A percentile compares a stretch with the other conserved stretches of the same genome.
Evolutionary conservation across 1,140 invertebrate genomes (phyloP).

Genomic region (Platorchestia sp.): DNA sequence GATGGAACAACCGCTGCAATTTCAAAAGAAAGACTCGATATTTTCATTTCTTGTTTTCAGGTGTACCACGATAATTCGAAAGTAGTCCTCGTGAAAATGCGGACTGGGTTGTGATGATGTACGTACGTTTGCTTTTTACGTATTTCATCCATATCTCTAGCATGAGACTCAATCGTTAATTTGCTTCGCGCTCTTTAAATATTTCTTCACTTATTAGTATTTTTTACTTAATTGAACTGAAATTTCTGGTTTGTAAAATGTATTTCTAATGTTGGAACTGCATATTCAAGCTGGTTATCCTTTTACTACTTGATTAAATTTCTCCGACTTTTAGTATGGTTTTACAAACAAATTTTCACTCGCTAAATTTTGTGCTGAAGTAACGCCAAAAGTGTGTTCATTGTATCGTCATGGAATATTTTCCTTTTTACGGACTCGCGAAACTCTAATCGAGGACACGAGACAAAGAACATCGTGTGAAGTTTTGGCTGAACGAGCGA

Average conservation of each 20-base stretch:
- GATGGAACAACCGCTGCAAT: not conserved
- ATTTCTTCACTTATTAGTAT: not conserved
- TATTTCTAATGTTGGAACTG: too few species aligned
- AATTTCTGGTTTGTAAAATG: not conserved
- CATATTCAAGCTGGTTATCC: too few species aligned
- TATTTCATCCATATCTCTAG: not conserved
- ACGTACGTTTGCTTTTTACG: not conserved
- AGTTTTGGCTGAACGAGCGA: too few species aligned
- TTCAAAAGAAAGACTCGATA: not conserved
- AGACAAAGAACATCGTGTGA: too few species aligned
- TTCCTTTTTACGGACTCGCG: not conserved
- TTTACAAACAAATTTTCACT: not conserved
- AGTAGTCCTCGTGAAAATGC: not conserved
- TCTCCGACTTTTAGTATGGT: not conserved
- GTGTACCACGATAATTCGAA: not conserved
- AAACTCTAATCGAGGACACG: too few species aligned
- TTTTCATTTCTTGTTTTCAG: not conserved
- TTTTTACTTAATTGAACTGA: not conserved
- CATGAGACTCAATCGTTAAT: not conserved
- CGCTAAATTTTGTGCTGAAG: not conserved
- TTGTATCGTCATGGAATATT: not conserved
- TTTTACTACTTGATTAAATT: too few species aligned
- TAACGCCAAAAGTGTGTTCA: not conserved
- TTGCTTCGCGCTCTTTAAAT: not conserved
- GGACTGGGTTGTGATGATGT: not conserved